phyloP scores from a whole-genome alignment of 37 sponge, comb jelly and placozoan species.

The Petrosia ficiformis region DNA sequence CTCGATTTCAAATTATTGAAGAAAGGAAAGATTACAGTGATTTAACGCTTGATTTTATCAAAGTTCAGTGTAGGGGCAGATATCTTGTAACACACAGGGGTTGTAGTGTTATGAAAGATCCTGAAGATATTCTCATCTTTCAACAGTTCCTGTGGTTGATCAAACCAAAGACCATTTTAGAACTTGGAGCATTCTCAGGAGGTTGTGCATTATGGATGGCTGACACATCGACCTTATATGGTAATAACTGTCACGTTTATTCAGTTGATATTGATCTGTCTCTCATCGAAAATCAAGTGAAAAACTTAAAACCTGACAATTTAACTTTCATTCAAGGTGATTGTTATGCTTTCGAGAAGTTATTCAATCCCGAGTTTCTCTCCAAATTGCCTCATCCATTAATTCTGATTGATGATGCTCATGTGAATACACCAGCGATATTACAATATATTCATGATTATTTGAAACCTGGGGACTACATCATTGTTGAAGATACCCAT shows the following conservation, averaged over 20 bases:
- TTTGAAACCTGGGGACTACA: slow-evolving; percentile 58
- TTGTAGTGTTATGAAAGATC: slow-evolving; percentile 37
- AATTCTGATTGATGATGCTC: slow-evolving; percentile 68
- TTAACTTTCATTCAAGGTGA: slow-evolving; percentile 56
- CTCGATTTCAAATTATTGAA: slow-evolving; percentile 45
- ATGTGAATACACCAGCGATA: slow-evolving; percentile 24
- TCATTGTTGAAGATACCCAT: slow-evolving; percentile 51
- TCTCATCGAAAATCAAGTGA: slow-evolving; percentile 15
- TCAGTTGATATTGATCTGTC: slow-evolving; percentile 55
- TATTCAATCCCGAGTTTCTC: slow-evolving; percentile 30
- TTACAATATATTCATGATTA: slow-evolving; percentile 37
- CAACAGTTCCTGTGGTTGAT: slow-evolving; percentile 41
- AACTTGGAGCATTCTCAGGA: slow-evolving; percentile 65
- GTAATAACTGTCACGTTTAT: slow-evolving; percentile 19
- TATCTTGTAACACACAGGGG: slow-evolving; percentile 14
- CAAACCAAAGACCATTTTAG: slow-evolving; percentile 52
- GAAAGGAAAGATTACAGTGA: slow-evolving; percentile 52
- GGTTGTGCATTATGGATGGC: slow-evolving; percentile 57
- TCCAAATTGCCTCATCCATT: slow-evolving; percentile 34
- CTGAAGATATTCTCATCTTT: slow-evolving; percentile 71
- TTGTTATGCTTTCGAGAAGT: slow-evolving; percentile 31
- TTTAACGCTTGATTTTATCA: slow-evolving; percentile 12
- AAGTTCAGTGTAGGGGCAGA: slow-evolving; percentile 6
- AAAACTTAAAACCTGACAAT: slow-evolving; percentile 38
- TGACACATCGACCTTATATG: slow-evolving; percentile 24